Evolutionary conservation across 2,113 vertebrate species (phyloP), one percentile per base, ranked within the genome.

Genomic region (Syrrhaptes paradoxus): DNA sequence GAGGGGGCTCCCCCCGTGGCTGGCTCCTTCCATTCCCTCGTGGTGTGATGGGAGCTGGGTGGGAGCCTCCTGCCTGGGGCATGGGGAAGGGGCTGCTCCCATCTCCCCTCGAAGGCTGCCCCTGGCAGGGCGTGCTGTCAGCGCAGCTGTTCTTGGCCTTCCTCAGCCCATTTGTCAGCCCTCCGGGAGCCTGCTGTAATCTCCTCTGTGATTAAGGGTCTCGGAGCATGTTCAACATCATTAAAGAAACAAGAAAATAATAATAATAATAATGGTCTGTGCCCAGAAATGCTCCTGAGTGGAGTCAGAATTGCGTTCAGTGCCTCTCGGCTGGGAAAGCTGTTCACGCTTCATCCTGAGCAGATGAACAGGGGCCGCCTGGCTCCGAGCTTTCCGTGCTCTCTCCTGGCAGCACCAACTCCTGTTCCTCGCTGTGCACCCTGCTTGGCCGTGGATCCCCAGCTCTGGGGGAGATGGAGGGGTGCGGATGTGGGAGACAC

Each of bases 201-300:
- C 84, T 81, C 68, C 36, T 57, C 43, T 51, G 88, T 46, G 93
- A 85, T 90, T 89, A 81, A 63, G 92, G 29, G 70, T 84, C 92
- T 81, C 63, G 1, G 52, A 71, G 34, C 34, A 46, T 67, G 88
- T 89, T 87, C 78, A 93, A 38, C 73, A 66, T 66, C 74, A 52
- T 71, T 87, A 91, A 89, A 62, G 57, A 82, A 90, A 85, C 48
- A 55, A 74, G 74, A 67, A 87, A 91, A 85, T 61, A 68, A 74
- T 93, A 66, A 68, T 81, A 68, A 74, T 93, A 89, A 46, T 62
- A 14, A 65, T 19, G 70, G 54, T 82, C 48, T 17, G 82, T 36
- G 48, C 81, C 82, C 46, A 54, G 79, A 71, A 90, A 74, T 59
- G 71, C 71, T 92, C 83, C 71, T 4, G 10, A 81, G 91, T 28